These are phyloP conservation scores for Parauchenoglanis punctatus DNA, from an alignment of 2,797 vertebrate species.

Conservation along the genomic window DNA sequence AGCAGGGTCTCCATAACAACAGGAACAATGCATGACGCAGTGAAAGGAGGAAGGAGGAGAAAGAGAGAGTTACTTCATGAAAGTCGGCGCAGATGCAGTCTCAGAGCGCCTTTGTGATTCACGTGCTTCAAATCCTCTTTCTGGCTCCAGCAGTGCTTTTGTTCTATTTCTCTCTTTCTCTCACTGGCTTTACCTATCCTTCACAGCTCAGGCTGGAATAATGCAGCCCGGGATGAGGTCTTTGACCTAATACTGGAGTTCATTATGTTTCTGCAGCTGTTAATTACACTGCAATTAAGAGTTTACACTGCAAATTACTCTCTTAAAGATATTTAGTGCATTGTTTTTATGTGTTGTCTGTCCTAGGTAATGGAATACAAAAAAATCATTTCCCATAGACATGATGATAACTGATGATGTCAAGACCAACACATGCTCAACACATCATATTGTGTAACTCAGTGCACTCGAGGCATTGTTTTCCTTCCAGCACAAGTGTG, in stretches of 20 bases:
- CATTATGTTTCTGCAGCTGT: slow-evolving; percentile 43
- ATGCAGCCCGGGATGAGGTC: slow-evolving; percentile 51
- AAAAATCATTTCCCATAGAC: background rate
- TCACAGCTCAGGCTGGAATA: slow-evolving; percentile 42
- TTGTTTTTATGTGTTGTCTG: slow-evolving; percentile 5
- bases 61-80: slow-evolving; percentile 41
- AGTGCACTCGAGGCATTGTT: background rate
- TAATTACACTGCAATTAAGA: slow-evolving; percentile 49
- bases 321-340: slow-evolving; percentile 21
- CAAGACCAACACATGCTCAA: background rate
- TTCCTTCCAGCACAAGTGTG: background rate
- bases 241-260: slow-evolving; percentile 39
- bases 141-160: slow-evolving; percentile 51
- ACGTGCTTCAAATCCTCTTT: slow-evolving; percentile 42
- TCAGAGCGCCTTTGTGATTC: slow-evolving; percentile 49
- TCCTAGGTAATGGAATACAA: background rate
- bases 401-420: background rate
- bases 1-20: slow-evolving; percentile 28
- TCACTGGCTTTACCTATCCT: background rate
- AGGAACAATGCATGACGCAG: slow-evolving; percentile 37
- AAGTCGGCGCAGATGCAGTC: slow-evolving; percentile 46
- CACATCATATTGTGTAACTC: background rate
- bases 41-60: slow-evolving; percentile 38
- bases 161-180: slow-evolving; percentile 12
- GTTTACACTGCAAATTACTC: slow-evolving; percentile 34